A percentile compares a stretch with the other conserved stretches of the same genome.
phyloP scores from a whole-genome alignment of 2,113 vertebrate genomes.

The Thamnophis sirtalis region DNA sequence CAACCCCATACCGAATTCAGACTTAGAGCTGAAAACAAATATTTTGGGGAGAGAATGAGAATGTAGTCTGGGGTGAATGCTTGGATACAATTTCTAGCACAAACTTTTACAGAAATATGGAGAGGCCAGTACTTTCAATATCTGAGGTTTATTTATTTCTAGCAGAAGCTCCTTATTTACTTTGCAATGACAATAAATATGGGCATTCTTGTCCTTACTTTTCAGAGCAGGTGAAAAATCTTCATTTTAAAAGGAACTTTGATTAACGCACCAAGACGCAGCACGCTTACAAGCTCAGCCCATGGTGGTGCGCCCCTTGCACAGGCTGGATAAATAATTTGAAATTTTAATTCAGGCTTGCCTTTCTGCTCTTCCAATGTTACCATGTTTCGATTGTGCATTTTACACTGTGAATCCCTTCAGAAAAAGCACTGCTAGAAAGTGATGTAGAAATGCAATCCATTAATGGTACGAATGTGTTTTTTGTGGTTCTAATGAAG shows the following conservation, averaged over 20 bases:
- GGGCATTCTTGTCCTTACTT: neutral
- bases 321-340: neutral
- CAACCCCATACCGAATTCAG: neutral
- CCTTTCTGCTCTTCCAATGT: neutral
- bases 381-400: neutral
- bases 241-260: neutral
- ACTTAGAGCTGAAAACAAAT: too few species aligned
- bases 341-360: neutral
- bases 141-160: neutral
- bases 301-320: neutral
- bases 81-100: neutral
- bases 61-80: too few species aligned
- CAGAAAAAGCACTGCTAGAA: neutral
- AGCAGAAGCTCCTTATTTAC: neutral
- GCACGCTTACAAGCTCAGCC: neutral
- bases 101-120: neutral
- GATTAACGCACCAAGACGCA: neutral
- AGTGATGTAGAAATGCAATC: neutral
- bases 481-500: neutral
- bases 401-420: neutral
- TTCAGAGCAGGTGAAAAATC: neutral
- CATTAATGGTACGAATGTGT: neutral
- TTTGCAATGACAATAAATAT: neutral
- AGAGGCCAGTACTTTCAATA: neutral
- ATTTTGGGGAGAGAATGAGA: neutral